These are phyloP conservation scores for Eupsittula cactorum DNA, from an alignment of 2,113 vertebrate genomes.

Conservation along the genomic window DNA sequence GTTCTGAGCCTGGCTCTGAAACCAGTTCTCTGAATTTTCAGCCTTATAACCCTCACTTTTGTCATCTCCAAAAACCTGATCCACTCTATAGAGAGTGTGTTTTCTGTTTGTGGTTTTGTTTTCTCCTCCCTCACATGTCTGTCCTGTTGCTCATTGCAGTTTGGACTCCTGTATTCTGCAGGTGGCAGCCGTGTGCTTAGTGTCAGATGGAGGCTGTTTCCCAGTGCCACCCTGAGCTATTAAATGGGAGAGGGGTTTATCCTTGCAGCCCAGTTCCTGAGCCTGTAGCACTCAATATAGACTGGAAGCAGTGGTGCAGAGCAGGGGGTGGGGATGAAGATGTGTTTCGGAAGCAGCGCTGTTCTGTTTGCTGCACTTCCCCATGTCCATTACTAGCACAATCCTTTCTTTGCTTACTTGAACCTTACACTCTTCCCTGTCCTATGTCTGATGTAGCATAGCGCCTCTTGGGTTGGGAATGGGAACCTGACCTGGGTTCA, in stretches of 20 bases:
- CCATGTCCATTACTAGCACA: background rate
- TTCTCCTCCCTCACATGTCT: rapidly evolving
- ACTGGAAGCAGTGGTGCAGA: background rate
- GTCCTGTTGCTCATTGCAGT: rapidly evolving
- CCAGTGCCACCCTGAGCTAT: background rate
- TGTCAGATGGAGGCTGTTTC: background rate
- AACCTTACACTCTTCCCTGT: background rate
- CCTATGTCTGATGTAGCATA: background rate
- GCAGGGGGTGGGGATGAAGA: rapidly evolving
- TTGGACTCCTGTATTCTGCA: background rate
- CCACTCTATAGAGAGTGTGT: rapidly evolving
- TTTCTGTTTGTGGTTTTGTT: background rate
- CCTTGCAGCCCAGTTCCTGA: background rate
- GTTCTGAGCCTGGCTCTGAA: background rate
- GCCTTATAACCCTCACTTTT: background rate
- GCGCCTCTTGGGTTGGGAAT: background rate
- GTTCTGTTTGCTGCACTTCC: background rate
- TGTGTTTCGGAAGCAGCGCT: rapidly evolving
- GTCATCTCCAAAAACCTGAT: rapidly evolving
- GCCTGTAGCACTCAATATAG: background rate
- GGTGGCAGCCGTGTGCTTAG: rapidly evolving
- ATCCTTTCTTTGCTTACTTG: background rate
- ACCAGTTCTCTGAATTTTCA: background rate
- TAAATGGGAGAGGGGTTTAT: background rate
- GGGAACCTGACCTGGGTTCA: background rate